These are phyloP conservation scores for Rhodinocichla rosea DNA, from an alignment of 2,113 vertebrate genomes.

Conservation along the genomic window DNA sequence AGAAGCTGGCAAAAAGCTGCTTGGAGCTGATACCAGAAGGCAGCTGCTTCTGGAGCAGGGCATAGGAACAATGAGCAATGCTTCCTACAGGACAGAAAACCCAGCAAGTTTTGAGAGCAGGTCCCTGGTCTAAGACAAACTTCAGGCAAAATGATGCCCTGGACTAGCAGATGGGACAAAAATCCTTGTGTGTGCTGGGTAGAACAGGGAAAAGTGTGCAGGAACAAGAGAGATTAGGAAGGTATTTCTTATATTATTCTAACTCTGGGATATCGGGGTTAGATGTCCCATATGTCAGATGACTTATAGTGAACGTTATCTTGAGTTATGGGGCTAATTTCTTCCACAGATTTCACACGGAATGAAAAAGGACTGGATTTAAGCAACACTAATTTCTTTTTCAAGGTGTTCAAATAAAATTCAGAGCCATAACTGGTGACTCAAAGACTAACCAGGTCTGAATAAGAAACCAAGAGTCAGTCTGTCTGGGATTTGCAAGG, in stretches of 20 bases:
- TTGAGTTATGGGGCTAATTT: background rate
- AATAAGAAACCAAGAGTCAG: background rate
- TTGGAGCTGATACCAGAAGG: background rate
- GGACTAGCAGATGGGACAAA: background rate
- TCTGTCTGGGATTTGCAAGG: background rate
- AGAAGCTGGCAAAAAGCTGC: background rate
- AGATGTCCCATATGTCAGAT: too few relatives aligned
- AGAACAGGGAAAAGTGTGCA: background rate
- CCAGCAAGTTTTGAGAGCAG: background rate
- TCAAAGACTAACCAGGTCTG: background rate
- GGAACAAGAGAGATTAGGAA: background rate
- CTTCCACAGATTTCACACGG: fast-evolving
- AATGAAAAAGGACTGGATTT: background rate
- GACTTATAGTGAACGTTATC: background rate
- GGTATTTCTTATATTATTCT: background rate
- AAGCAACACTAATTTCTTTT: background rate
- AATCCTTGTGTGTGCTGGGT: background rate
- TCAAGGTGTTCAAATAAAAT: background rate
- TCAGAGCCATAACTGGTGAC: background rate
- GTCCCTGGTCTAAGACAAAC: background rate
- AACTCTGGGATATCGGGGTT: background rate
- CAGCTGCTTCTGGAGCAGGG: background rate
- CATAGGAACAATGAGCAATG: fast-evolving
- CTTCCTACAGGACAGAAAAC: background rate
- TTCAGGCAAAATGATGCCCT: background rate